Evolutionary conservation across 2,888 invertebrate genomes (phyloP), one percentile per base, ranked within the genome.

Genomic region (Drosophila barbarae): DNA sequence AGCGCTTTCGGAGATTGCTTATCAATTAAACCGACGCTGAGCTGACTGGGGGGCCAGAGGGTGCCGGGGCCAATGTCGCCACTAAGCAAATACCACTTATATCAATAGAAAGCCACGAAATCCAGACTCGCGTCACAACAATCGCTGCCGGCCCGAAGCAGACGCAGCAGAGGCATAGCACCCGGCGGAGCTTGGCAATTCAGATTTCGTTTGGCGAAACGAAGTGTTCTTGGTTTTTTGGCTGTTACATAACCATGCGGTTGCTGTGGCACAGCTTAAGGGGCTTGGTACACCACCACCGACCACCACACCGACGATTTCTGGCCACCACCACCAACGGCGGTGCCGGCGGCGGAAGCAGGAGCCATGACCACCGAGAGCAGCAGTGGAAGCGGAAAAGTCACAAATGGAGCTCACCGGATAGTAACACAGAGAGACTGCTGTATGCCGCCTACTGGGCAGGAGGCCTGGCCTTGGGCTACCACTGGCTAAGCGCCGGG

Each of bases 221-320:
- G 12, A 39, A 39, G 13, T 18, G 46, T 21, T 34, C 1, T 23
- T 10, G 21, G 28, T 47, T 47, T 47, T 13, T 32, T 1, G 30
- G 30, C 30, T 21, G 32, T 47, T 68, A 44, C 42, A 59, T 68
- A 67, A 68, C 18, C 38, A 68, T 68, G 67, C 67, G 42, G 28
- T 67, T 53, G 42, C 53, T 67, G n/a, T 47, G 67, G 26, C 67
- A 38, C 52, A 58, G 64, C 44, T 51, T 42, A 35, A 23, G 30
- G 42, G 34, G 42, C 23, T 15, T 34, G 21, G 41, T 47, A 30
- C 26, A 32, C 4, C 46, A 41, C 12, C 38, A 39, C 3, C 23
- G 46, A 34, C 23, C 26, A 2, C 18, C 26, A 3, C 23, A 32
- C 9, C 28, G 21, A 6, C 54, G 46, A 10, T 21, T 34, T 5